A percentile compares a stretch with the other conserved stretches of the same genome.
Evolutionary conservation across 2,888 invertebrate genomes (phyloP).

Genomic region (Mimas tiliae): DNA sequence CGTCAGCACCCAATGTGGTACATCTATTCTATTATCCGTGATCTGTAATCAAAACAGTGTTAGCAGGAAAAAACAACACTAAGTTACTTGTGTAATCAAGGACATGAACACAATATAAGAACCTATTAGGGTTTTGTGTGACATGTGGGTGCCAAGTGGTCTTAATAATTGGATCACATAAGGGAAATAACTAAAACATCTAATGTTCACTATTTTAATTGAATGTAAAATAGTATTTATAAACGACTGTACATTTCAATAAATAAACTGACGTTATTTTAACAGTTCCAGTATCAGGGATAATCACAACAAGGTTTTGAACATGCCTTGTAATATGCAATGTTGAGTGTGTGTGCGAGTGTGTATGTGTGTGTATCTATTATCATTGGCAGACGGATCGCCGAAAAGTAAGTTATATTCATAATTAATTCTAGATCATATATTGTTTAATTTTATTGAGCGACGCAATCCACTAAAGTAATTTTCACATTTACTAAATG

Average conservation of each 20-base stretch:
- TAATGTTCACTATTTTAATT: conserved; percentile 77
- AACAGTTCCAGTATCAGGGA: conserved; percentile 61
- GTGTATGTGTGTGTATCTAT: conserved; percentile 15
- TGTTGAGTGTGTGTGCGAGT: conserved; percentile 47
- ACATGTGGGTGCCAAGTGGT: conserved; percentile 37
- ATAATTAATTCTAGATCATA: conserved; percentile 17
- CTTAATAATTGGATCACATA: conserved; percentile 46
- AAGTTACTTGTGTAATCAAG: conserved; percentile 33
- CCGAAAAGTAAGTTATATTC: not conserved
- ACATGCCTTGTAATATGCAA: conserved; percentile 77
- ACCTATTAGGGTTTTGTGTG: conserved; percentile 24
- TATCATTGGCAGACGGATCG: conserved; percentile 21
- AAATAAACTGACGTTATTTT: conserved; percentile 69
- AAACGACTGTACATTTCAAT: conserved; percentile 74
- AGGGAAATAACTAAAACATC: conserved; percentile 62
- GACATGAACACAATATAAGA: conserved; percentile 27
- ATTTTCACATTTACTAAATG: conserved; percentile 15
- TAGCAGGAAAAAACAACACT: conserved; percentile 62
- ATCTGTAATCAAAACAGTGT: conserved; percentile 41
- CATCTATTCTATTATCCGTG: no score
- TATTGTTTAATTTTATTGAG: conserved; percentile 21
- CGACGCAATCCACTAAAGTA: conserved; percentile 21
- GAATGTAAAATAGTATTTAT: conserved; percentile 72
- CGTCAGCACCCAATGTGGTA: no score
- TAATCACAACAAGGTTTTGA: conserved; percentile 67